A percentile compares a stretch with the other conserved stretches of the same genome.
Conservation (phyloP, 2,113 vertebrate species). For the Phaetusa simplex region DNA sequence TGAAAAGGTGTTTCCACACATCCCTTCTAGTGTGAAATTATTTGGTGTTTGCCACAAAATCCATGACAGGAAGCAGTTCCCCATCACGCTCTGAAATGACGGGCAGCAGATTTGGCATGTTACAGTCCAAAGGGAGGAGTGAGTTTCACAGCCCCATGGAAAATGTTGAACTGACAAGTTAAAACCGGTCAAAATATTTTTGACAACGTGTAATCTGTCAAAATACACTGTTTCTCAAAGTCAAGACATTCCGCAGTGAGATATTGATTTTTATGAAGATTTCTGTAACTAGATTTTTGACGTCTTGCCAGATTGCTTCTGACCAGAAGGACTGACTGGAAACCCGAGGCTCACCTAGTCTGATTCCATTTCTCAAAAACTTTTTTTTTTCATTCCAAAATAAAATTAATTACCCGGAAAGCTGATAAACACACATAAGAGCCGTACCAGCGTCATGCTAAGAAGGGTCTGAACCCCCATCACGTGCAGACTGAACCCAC, state of each 20-base stretch:
- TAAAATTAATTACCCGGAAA: not conserved
- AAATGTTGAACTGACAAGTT: not conserved
- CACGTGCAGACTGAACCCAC: not conserved
- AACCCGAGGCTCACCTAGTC: not conserved
- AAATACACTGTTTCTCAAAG: not conserved
- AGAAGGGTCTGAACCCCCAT: not conserved
- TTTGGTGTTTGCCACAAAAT: not conserved
- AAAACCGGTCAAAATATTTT: not conserved
- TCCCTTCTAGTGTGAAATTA: not conserved
- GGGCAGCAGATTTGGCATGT: not conserved
- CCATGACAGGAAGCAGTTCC: not conserved
- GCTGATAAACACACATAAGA: not conserved
- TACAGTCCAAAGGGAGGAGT: not conserved
- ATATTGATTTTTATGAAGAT: conserved; percentile 34
- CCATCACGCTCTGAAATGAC: not conserved
- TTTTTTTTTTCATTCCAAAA: not conserved
- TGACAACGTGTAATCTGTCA: not conserved
- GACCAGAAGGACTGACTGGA: not conserved
- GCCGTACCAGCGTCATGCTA: not conserved
- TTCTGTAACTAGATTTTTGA: not conserved
- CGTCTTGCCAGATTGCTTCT: not conserved
- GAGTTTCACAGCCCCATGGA: not conserved
- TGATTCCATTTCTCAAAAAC: not conserved
- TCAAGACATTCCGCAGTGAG: not conserved
- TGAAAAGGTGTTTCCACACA: not conserved